These are phyloP conservation scores for Pygoscelis antarcticus DNA, from an alignment of 2,113 vertebrate genomes.

Conservation along the genomic window DNA sequence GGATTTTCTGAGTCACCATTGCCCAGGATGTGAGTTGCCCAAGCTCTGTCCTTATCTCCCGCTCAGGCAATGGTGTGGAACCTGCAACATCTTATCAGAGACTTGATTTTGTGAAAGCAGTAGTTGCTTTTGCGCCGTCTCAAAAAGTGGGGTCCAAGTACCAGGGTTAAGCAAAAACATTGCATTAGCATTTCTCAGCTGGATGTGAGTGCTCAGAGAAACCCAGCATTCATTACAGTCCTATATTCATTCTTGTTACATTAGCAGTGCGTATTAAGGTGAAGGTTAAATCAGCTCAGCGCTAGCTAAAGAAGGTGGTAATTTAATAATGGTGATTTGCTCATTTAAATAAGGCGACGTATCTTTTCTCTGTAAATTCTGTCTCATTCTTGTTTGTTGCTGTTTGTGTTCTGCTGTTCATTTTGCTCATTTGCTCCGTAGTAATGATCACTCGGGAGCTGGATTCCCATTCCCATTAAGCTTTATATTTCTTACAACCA, in stretches of 20 bases:
- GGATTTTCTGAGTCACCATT: neutral
- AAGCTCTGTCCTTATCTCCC: neutral
- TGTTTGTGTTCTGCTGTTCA: neutral
- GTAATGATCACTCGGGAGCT: neutral
- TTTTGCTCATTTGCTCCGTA: neutral
- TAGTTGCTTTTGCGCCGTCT: neutral
- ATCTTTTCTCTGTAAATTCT: neutral
- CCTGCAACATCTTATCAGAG: constrained; percentile 15
- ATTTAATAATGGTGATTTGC: neutral
- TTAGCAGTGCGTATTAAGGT: neutral
- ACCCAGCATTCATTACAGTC: neutral
- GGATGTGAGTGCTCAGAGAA: neutral
- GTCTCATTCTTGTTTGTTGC: neutral
- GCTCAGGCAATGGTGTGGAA: neutral
- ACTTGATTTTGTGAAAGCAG: neutral
- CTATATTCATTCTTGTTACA: neutral
- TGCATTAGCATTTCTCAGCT: neutral
- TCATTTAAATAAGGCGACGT: neutral
- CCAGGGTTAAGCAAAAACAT: neutral
- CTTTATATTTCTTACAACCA: neutral
- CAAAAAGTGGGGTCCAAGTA: neutral
- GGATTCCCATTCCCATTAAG: neutral
- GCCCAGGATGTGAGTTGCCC: neutral
- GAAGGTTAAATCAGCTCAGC: neutral
- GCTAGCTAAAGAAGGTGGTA: neutral